Evolutionary conservation across 2,888 invertebrate species (phyloP).

Genomic region (Acleris literana): DNA sequence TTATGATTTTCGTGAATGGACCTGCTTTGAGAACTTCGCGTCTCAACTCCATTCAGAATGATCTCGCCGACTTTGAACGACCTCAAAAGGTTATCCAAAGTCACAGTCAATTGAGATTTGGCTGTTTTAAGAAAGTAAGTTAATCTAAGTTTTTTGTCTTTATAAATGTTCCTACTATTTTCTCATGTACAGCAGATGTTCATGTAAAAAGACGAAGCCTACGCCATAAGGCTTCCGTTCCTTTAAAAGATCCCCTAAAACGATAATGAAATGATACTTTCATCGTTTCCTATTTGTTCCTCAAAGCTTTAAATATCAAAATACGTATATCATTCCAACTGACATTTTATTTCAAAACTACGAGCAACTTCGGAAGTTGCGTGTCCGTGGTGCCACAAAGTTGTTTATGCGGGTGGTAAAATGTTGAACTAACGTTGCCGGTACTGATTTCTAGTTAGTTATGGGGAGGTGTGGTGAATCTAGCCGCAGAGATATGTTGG

Average conservation of each 20-base stretch:
- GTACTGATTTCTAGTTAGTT: constrained; percentile 14
- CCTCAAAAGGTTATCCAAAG: constrained; percentile 9
- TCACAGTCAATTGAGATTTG: background rate
- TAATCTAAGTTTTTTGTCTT: too few species aligned
- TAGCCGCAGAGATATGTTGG: constrained; percentile 28
- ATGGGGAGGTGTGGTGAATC: constrained; percentile 3
- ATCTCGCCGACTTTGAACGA: constrained; percentile 11
- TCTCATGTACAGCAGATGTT: constrained; percentile 20
- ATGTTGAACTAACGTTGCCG: constrained; percentile 19
- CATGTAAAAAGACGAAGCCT: constrained; percentile 16
- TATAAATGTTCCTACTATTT: background rate
- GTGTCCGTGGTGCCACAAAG: constrained; percentile 39
- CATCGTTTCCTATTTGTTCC: constrained; percentile 11
- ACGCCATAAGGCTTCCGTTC: constrained; percentile 24
- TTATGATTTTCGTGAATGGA: constrained; percentile 32
- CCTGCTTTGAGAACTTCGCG: constrained; percentile 20
- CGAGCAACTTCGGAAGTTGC: constrained; percentile 56
- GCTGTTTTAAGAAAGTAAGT: background rate
- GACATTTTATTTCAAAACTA: constrained; percentile 65
- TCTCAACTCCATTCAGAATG: constrained; percentile 13
- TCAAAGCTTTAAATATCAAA: constrained; percentile 26
- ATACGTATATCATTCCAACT: constrained; percentile 42
- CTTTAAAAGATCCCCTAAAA: constrained; percentile 21
- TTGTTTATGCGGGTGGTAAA: constrained; percentile 29
- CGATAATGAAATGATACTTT: constrained; percentile 22